phyloP scores from a whole-genome alignment of 2,113 vertebrate genomes.

The Seriola quinqueradiata region DNA sequence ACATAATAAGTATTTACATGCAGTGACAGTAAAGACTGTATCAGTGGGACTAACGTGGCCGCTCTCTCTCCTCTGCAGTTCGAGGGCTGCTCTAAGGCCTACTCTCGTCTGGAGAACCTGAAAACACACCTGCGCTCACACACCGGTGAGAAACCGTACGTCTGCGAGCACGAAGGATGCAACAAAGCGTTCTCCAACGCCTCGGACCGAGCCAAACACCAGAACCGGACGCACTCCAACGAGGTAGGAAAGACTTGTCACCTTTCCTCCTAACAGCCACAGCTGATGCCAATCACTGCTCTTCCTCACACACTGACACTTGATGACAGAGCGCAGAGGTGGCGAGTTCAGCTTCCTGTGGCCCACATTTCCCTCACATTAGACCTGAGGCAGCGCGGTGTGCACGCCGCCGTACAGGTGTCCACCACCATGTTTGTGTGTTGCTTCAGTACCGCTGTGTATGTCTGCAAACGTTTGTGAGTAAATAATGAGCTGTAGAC shows the following conservation, averaged over 20 bases:
- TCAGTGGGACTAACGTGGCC: neutral
- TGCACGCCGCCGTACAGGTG: neutral
- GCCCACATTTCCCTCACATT: neutral
- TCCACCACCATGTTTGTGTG: neutral
- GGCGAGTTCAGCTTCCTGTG: neutral
- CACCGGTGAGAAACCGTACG: slow-evolving; percentile 98
- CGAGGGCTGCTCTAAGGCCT: slow-evolving; percentile 97
- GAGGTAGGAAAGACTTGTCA: slow-evolving; percentile 86
- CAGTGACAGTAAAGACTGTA: too few relatives aligned
- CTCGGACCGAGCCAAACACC: slow-evolving; percentile 97
- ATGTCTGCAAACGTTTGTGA: neutral
- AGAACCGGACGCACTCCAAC: slow-evolving; percentile 98
- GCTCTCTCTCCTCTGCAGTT: slow-evolving; percentile 84
- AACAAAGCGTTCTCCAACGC: slow-evolving; percentile 99
- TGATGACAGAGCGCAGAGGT: neutral
- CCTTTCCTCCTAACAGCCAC: neutral
- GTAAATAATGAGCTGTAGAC: slow-evolving; percentile 73
- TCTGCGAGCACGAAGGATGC: slow-evolving; percentile 97
- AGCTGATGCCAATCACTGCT: too few relatives aligned
- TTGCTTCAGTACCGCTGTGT: neutral
- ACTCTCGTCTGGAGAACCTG: slow-evolving; percentile 98
- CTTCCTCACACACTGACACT: too few relatives aligned
- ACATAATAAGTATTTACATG: too few relatives aligned
- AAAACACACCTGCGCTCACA: slow-evolving; percentile 98
- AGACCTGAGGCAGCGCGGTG: too few relatives aligned